These are phyloP conservation scores for Dichetophora obliterata DNA, from an alignment of 2,888 invertebrate species.

Conservation along the genomic window DNA sequence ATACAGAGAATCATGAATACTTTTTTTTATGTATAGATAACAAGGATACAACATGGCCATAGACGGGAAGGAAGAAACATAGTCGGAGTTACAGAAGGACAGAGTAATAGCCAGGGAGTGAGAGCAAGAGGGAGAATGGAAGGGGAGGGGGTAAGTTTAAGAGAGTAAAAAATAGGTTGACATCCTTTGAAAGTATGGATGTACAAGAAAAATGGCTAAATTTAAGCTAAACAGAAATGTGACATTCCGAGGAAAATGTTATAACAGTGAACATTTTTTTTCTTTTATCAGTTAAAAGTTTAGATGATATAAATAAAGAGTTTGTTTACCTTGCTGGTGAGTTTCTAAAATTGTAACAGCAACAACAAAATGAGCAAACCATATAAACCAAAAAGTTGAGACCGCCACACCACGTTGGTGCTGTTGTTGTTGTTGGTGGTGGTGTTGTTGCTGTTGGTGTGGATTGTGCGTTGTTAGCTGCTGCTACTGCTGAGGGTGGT, in stretches of 20 bases:
- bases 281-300: background rate
- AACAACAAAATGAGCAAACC: conserved; percentile 67
- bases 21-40: too few relatives aligned
- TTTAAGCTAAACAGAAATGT: too few relatives aligned
- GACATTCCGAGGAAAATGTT: background rate
- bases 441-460: conserved; percentile 50
- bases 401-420: conserved; percentile 63
- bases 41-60: too few relatives aligned
- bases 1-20: too few relatives aligned
- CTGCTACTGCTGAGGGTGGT: conserved; percentile 34
- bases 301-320: background rate
- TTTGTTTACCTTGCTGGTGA: conserved; percentile 63
- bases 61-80: too few relatives aligned
- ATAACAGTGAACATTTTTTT: background rate
- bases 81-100: too few relatives aligned
- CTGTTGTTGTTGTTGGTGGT: conserved; percentile 40
- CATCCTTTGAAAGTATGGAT: background rate
- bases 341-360: conserved; percentile 66
- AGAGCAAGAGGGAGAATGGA: too few relatives aligned
- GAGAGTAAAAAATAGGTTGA: too few relatives aligned
- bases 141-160: too few relatives aligned
- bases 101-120: too few relatives aligned
- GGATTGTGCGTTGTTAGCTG: conserved; percentile 27
- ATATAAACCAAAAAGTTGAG: conserved; percentile 66
- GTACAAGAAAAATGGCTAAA: background rate